Evolutionary conservation across 1,140 invertebrate species (phyloP).

Genomic region (Drosophila arizonae): DNA sequence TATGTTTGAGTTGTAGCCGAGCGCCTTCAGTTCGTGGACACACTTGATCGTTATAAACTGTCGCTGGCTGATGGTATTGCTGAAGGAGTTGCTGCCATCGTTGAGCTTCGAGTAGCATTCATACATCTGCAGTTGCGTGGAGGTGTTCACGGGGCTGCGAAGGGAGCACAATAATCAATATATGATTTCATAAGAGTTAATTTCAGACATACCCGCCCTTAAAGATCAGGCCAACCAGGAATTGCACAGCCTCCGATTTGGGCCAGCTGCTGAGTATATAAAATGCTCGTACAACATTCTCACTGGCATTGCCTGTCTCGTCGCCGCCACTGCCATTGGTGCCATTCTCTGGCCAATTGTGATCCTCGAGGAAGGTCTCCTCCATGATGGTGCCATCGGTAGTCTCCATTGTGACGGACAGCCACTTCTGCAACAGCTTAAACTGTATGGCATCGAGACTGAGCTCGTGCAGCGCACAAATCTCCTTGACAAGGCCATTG

Average conservation of each 20-base stretch:
- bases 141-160: conserved; percentile 66
- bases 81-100: conserved; percentile 70
- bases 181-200: neutral
- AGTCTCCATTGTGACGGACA: conserved; percentile 68
- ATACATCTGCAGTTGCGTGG: conserved; percentile 77
- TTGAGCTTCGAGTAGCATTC: conserved; percentile 80
- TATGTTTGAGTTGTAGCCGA: conserved; percentile 78
- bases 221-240: conserved; percentile 66
- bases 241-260: conserved; percentile 63
- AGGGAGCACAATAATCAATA: neutral
- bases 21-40: conserved; percentile 74
- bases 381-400: conserved; percentile 65
- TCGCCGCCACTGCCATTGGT: conserved; percentile 14
- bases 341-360: conserved; percentile 48
- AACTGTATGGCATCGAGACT: conserved; percentile 68
- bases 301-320: conserved; percentile 50
- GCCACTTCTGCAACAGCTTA: conserved; percentile 74
- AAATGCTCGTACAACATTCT: conserved; percentile 75
- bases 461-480: conserved; percentile 82
- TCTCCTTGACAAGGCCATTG: conserved; percentile 84
- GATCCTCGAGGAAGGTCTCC: conserved; percentile 78
- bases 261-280: conserved; percentile 77
- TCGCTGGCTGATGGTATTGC: conserved; percentile 67
- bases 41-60: conserved; percentile 80
- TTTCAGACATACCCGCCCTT: conserved; percentile 65